Percentiles rank a stretch among this genome's conserved stretches.
phyloP scores from a whole-genome alignment of 2,797 vertebrate species.

The Argentina silus region DNA sequence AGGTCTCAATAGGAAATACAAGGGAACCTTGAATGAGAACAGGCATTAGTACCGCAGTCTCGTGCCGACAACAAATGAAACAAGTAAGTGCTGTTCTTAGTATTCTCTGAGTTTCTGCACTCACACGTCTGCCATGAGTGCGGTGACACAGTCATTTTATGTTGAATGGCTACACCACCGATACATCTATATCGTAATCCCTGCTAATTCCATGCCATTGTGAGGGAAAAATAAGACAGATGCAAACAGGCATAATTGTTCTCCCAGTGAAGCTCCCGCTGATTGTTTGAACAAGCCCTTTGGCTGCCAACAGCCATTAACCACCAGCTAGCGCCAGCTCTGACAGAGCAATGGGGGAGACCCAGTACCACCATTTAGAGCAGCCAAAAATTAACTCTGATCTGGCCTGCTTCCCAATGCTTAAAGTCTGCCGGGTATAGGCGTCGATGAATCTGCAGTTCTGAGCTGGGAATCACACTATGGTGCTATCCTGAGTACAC shows the following conservation, averaged over 20 bases:
- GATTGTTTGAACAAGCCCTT: constrained; percentile 60
- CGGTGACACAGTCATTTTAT: constrained; percentile 33
- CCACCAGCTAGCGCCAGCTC: constrained; percentile 44
- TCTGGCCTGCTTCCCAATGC: constrained; percentile 51
- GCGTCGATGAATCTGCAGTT: constrained; percentile 56
- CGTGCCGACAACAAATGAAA: constrained; percentile 42
- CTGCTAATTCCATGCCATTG: constrained; percentile 28
- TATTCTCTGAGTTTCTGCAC: constrained; percentile 34
- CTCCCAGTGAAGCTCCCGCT: constrained; percentile 46
- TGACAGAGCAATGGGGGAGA: constrained; percentile 51
- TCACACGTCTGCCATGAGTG: constrained; percentile 12
- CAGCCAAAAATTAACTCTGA: constrained; percentile 63
- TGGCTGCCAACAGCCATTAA: constrained; percentile 59
- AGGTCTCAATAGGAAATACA: constrained; percentile 31
- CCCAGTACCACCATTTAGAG: constrained; percentile 57
- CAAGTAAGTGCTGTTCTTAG: constrained; percentile 34
- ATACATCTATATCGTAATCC: constrained; percentile 17
- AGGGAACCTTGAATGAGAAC: constrained; percentile 23
- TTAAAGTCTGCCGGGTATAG: constrained; percentile 32
- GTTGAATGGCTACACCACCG: not conserved
- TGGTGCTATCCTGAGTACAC: not conserved
- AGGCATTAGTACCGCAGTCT: constrained; percentile 41
- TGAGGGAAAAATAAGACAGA: constrained; percentile 32
- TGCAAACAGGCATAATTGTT: constrained; percentile 58
- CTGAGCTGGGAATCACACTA: constrained; percentile 25